A percentile compares a stretch with the other conserved stretches of the same genome.
Conservation (phyloP, 2,888 invertebrate species). For the Syritta pipiens region DNA sequence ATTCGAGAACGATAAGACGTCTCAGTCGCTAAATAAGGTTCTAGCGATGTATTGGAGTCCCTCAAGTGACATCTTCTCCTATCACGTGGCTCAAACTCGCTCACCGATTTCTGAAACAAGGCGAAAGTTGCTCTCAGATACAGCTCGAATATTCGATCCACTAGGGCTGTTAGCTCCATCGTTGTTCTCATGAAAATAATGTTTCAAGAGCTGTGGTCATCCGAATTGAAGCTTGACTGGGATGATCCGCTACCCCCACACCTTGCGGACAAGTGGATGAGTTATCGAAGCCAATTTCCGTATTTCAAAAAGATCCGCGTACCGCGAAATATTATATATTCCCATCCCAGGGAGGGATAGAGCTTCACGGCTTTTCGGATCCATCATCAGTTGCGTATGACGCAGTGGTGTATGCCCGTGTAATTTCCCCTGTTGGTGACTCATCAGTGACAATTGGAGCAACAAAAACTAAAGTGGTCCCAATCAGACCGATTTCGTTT, state of each 20-base stretch:
- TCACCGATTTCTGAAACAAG: background rate
- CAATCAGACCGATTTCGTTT: slow-evolving; percentile 36
- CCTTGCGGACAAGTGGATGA: slow-evolving; percentile 8
- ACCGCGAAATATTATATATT: slow-evolving; percentile 26
- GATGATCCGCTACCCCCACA: slow-evolving; percentile 46
- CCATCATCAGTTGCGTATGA: slow-evolving; percentile 25
- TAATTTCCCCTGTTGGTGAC: background rate
- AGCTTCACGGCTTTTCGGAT: slow-evolving; percentile 33
- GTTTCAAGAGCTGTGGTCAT: slow-evolving; percentile 55
- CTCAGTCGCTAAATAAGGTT: background rate
- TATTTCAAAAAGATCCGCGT: slow-evolving; percentile 9
- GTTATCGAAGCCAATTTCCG: slow-evolving; percentile 3
- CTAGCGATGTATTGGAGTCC: background rate
- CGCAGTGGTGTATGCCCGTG: slow-evolving; percentile 26
- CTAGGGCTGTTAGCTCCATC: background rate
- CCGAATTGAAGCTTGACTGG: slow-evolving; percentile 29
- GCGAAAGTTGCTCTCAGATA: background rate
- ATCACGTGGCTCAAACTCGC: no score
- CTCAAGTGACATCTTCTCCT: background rate
- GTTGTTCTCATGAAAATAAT: slow-evolving; percentile 41
- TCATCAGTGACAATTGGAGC: background rate
- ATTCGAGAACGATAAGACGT: background rate
- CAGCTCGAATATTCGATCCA: background rate
- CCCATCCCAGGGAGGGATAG: background rate
- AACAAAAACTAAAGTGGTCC: slow-evolving; percentile 18